Conservation (phyloP, 2,113 vertebrate species). For the Eudyptes chrysolophus region DNA sequence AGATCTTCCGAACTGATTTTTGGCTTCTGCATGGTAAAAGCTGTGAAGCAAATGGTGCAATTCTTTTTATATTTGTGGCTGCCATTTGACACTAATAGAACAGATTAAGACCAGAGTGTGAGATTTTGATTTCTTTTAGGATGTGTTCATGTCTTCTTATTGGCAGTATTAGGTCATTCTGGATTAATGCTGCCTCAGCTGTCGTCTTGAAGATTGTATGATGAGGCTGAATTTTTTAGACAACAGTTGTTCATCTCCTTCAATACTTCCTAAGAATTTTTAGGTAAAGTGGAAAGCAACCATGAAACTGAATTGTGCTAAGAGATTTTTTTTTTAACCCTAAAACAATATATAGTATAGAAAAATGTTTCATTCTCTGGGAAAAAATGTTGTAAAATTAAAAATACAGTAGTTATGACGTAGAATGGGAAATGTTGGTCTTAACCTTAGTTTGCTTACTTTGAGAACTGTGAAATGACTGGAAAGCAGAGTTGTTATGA, state of each 20-base stretch:
- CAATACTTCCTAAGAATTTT: background rate
- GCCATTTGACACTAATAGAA: background rate
- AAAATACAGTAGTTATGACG: background rate
- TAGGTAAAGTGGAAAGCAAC: background rate
- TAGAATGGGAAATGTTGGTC: background rate
- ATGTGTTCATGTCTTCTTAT: background rate
- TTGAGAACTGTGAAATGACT: background rate
- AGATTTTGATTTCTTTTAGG: background rate
- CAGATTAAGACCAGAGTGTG: background rate
- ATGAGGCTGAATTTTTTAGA: background rate
- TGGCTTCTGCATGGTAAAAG: background rate
- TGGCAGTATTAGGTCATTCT: background rate
- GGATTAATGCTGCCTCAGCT: background rate
- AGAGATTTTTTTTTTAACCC: background rate
- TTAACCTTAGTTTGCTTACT: background rate
- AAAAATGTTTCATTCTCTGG: background rate
- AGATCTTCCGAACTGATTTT: background rate
- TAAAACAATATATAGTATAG: background rate
- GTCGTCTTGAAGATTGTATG: background rate
- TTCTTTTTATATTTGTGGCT: background rate
- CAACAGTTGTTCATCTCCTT: background rate
- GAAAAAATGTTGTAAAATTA: background rate
- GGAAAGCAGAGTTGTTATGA: background rate
- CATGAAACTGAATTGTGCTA: background rate
- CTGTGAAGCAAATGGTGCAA: background rate